These are phyloP conservation scores for Cepaea nemoralis DNA, from an alignment of 1,140 invertebrate species.

Conservation along the genomic window DNA sequence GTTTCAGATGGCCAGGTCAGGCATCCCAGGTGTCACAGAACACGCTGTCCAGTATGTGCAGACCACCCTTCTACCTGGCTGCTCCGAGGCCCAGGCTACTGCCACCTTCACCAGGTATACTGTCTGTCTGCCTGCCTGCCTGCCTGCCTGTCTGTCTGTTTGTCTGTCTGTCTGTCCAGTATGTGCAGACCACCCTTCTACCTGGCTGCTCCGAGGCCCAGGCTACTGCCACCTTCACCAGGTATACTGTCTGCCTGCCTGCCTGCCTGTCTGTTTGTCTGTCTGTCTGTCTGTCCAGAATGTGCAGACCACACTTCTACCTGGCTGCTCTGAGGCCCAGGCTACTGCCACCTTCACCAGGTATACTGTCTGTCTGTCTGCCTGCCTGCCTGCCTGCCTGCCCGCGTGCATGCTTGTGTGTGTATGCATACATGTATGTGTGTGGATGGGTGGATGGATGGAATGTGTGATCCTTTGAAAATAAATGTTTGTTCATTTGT, in stretches of 20 bases:
- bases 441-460: no score
- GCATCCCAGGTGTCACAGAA: slow-evolving; percentile 91
- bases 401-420: no score
- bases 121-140: no score
- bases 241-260: no score
- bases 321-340: slow-evolving; percentile 91
- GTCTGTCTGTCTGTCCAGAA: slow-evolving; percentile 93
- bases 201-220: slow-evolving; percentile 92
- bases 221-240: slow-evolving; percentile 83
- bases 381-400: no score
- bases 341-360: slow-evolving; percentile 83
- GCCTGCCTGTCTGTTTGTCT: no score
- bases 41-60: slow-evolving; percentile 94
- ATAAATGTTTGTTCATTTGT: no score
- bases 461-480: no score
- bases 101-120: slow-evolving; percentile 76
- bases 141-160: no score
- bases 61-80: slow-evolving; percentile 86
- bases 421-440: no score
- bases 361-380: no score
- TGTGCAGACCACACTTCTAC: slow-evolving; percentile 89
- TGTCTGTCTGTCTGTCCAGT: no score
- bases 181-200: slow-evolving; percentile 90
- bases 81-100: slow-evolving; percentile 93
- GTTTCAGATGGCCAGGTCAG: slow-evolving; percentile 87